Evolutionary conservation across 2,797 vertebrate genomes (phyloP), one percentile per base, ranked within the genome.

Genomic region (Lycodopsis pacificus): DNA sequence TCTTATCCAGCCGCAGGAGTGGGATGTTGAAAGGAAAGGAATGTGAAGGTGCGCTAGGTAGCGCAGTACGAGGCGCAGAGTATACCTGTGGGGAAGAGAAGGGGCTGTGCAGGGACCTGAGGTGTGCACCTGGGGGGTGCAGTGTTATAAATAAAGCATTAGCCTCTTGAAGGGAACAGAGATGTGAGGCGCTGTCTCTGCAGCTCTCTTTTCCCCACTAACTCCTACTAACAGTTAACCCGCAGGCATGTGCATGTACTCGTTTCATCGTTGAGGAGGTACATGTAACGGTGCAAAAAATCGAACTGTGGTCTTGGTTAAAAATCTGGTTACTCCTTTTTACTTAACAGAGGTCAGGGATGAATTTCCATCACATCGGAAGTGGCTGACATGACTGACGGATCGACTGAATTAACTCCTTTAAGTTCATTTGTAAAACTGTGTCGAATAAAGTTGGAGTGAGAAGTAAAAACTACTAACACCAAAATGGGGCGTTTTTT

Each of bases 91-190:
- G 93, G 91, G 91, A 88, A 89, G 90, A 86, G 88, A 88, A 78
- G 88, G 91, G 91, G 83, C 91, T 92, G 92, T 79, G 80, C 82
- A 74, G 92, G 94, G 94, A 95, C 94, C 90, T 85, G 87, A 91
- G 89, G 90, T 93, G 89, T 91, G 89, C 91, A 92, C 94, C 92
- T 94, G 88, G 91, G 89, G 92, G 89, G 91, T 92, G 90, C 88
- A 85, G 83, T 76, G 92, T 94, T 94, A 95, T 95, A 95, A 95
- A 96, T 95, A 95, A 95, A 92, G 94, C 92, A 95, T 95, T 92
- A 94, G 92, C 92, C 90, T 84, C 90, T 94, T 92, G 90, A 95
- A 94, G 91, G 82, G 86, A 95, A 93, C 79, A 91, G 89, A 94
- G 93, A 94, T 93, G 91, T 94, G 90, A 93, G 85, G 74, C 83